Evolutionary conservation across 37 sponge, comb jelly and placozoan genomes (phyloP), one percentile per base, ranked within the genome.

Genomic region (Crambe crambe): DNA sequence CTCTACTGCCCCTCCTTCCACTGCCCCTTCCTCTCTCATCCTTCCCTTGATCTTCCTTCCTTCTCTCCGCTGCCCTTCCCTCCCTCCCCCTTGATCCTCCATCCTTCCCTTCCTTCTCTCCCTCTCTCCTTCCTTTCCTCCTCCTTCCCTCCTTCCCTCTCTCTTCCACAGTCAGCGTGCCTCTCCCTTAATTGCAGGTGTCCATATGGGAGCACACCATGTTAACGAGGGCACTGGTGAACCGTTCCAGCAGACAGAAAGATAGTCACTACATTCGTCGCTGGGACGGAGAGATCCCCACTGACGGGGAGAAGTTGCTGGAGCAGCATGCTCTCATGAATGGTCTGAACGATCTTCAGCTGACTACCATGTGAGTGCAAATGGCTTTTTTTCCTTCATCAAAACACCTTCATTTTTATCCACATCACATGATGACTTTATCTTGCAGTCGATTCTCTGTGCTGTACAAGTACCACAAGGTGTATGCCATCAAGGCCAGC

Each of bases 391-490:
- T n/a, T n/a, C n/a, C n/a, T n/a, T n/a, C n/a, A n/a, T n/a, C n/a
- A n/a, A n/a, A n/a, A n/a, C n/a, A n/a, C n/a, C n/a, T n/a, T n/a
- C n/a, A n/a, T n/a, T n/a, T n/a, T n/a, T n/a, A n/a, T n/a, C n/a
- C n/a, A n/a, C n/a, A n/a, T n/a, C n/a, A n/a, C n/a, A n/a, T n/a
- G n/a, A n/a, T 47, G 51, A 15, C 6, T 47, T 12, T 47, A 15
- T 47, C 64, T 54, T 38, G 6, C 80, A 86, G 86, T 30, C 79
- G 72, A 9, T 47, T 86, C 17, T 73, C 73, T 42, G 76, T 87
- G n/a, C 76, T 80, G 22, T 20, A 79, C 40, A 62, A 87, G 44
- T 87, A 87, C 66, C 87, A 87, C 62, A 65, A 58, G 76, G 5
- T 32, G 34, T 73, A 75, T 75, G 76, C 76, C 21, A 56, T 87